A percentile compares a stretch with the other conserved stretches of the same genome.
Evolutionary conservation across 2,113 vertebrate genomes (phyloP).

Genomic region (Pelusios castaneus): DNA sequence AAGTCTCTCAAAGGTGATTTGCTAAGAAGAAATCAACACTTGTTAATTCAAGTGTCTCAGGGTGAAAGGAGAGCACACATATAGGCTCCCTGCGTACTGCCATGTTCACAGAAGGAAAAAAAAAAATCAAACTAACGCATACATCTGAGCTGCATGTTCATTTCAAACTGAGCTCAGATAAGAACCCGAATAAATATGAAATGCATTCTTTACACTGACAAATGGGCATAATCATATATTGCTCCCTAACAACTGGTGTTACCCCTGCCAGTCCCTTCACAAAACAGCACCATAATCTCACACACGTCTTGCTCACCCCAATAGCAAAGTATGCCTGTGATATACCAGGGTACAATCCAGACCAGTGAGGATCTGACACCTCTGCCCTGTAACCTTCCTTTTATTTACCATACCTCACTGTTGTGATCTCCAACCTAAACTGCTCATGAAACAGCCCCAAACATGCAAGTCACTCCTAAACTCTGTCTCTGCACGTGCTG

Average conservation of each 20-base stretch:
- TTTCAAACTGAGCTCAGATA: not conserved
- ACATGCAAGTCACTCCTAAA: not conserved
- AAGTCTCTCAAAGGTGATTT: too few relatives aligned
- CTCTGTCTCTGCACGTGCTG: not conserved
- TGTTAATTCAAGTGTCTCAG: too few relatives aligned
- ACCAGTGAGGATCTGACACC: not conserved
- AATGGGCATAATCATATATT: not conserved
- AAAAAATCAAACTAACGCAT: not conserved
- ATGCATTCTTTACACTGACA: not conserved
- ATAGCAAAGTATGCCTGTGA: not conserved
- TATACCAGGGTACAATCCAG: not conserved
- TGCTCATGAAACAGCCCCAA: not conserved
- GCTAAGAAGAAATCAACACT: too few relatives aligned
- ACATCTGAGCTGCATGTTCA: not conserved
- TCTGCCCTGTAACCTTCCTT: not conserved
- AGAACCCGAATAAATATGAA: not conserved
- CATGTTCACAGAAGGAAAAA: too few relatives aligned
- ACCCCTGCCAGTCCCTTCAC: not conserved
- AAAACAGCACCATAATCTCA: accelerated
- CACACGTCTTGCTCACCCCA: not conserved
- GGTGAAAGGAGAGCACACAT: not conserved
- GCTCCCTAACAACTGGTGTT: not conserved
- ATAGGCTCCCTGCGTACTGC: not conserved
- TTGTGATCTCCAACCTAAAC: not conserved
- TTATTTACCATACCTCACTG: not conserved